Percentiles rank a stretch among this genome's conserved stretches.
Conservation (phyloP, 2,888 invertebrate species). For the Agrotis exclamationis region DNA sequence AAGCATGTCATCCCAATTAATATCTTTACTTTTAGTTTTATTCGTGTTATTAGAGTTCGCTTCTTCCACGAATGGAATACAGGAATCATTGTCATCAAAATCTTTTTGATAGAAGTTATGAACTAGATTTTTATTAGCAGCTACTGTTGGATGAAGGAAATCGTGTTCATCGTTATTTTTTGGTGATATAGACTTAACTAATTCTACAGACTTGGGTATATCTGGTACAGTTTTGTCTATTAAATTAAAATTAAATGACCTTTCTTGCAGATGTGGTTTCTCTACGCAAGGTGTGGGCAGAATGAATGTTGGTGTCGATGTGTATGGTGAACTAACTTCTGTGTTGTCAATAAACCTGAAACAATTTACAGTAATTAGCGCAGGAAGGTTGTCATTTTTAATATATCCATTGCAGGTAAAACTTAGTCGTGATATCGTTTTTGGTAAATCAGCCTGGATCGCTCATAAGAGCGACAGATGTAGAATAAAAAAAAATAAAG, state of each 20-base stretch:
- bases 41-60: neutral
- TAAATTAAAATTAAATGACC: constrained; percentile 23
- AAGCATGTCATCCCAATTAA: constrained; percentile 81
- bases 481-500: no score
- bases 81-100: constrained; percentile 12
- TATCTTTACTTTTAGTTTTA: constrained; percentile 26
- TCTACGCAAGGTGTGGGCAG: constrained; percentile 19
- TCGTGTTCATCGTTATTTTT: neutral
- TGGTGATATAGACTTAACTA: constrained; percentile 19
- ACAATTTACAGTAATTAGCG: constrained; percentile 6
- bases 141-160: constrained; percentile 25
- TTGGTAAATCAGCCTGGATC: no score
- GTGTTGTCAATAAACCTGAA: constrained; percentile 44
- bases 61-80: constrained; percentile 1
- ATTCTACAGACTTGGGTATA: constrained; percentile 25
- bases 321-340: neutral
- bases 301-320: neutral
- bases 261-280: constrained; percentile 12
- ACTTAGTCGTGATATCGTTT: no score
- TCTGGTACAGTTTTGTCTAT: constrained; percentile 1
- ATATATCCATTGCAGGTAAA: no score
- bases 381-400: no score
- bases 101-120: constrained; percentile 11
- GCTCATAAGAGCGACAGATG: no score
- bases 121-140: constrained; percentile 22